phyloP scores from a whole-genome alignment of 2,888 invertebrate species.

The Cryptosula pallasiana region DNA sequence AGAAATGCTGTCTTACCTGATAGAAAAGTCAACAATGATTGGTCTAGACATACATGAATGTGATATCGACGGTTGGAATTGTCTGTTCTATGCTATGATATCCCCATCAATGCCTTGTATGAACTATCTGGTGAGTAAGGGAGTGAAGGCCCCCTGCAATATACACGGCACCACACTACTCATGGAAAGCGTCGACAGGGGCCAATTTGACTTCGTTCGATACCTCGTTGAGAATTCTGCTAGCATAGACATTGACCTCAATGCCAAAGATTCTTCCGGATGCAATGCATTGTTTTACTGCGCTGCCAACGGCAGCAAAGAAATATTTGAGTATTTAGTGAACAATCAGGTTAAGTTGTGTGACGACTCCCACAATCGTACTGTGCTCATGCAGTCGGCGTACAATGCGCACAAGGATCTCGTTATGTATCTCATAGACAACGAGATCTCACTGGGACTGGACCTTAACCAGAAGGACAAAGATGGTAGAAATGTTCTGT shows the following conservation, averaged over 20 bases:
- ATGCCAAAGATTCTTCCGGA: constrained; percentile 30
- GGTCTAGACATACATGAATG: neutral
- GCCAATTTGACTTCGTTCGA: neutral
- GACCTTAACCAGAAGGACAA: constrained; percentile 30
- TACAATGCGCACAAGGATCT: constrained; percentile 31
- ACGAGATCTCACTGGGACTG: constrained; percentile 29
- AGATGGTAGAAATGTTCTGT: constrained; percentile 30
- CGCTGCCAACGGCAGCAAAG: constrained; percentile 30
- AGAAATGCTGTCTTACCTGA: constrained; percentile 25
- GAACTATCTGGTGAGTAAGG: constrained; percentile 14
- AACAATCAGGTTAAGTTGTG: constrained; percentile 29
- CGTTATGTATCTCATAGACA: constrained; percentile 29
- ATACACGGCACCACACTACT: constrained; percentile 21
- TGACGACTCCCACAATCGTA: constrained; percentile 28
- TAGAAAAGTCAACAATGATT: constrained; percentile 6
- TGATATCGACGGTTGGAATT: constrained; percentile 19
- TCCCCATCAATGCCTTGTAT: neutral
- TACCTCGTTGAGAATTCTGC: constrained; percentile 2
- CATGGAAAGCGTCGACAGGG: constrained; percentile 21
- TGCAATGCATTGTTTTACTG: constrained; percentile 34
- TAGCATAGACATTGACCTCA: constrained; percentile 29
- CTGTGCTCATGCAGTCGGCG: constrained; percentile 32
- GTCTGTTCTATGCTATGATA: constrained; percentile 13
- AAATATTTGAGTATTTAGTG: constrained; percentile 29
- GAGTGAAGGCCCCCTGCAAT: constrained; percentile 24